A percentile compares a stretch with the other conserved stretches of the same genome.
These are phyloP conservation scores for Ophion slaviceki DNA, from an alignment of 2,888 invertebrate genomes.

Conservation along the genomic window DNA sequence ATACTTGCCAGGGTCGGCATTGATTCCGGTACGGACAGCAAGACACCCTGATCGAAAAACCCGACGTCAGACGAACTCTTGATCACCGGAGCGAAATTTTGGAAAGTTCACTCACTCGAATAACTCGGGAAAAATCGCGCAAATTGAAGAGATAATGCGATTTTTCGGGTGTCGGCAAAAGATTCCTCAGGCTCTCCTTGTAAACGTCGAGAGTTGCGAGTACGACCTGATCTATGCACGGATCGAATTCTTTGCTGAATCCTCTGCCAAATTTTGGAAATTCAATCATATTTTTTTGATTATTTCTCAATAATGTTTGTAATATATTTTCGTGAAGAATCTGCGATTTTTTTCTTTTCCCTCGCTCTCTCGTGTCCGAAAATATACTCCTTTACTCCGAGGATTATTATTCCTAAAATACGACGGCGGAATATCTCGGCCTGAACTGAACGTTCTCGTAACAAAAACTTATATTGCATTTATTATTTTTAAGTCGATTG, in stretches of 20 bases:
- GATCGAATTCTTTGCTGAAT: conserved; percentile 97
- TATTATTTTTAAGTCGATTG: no score
- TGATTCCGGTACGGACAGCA: conserved; percentile 96
- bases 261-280: conserved; percentile 84
- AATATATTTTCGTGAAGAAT: neutral
- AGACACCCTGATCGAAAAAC: conserved; percentile 88
- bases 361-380: no score
- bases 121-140: conserved; percentile 96
- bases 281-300: neutral
- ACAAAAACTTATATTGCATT: no score
- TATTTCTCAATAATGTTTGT: neutral
- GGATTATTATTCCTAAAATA: no score
- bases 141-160: conserved; percentile 98
- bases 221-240: conserved; percentile 95
- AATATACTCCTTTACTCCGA: no score
- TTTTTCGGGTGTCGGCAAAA: conserved; percentile 96
- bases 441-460: no score
- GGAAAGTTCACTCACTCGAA: conserved; percentile 86
- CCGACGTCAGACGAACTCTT: neutral
- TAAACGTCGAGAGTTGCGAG: conserved; percentile 94
- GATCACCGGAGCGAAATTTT: neutral
- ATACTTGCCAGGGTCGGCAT: conserved; percentile 93
- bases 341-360: no score
- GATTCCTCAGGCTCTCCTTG: conserved; percentile 91
- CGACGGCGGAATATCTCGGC: no score